Evolutionary conservation across 2,797 vertebrate species (phyloP), one percentile per base, ranked within the genome.

Genomic region (Periophthalmus magnuspinnatus): DNA sequence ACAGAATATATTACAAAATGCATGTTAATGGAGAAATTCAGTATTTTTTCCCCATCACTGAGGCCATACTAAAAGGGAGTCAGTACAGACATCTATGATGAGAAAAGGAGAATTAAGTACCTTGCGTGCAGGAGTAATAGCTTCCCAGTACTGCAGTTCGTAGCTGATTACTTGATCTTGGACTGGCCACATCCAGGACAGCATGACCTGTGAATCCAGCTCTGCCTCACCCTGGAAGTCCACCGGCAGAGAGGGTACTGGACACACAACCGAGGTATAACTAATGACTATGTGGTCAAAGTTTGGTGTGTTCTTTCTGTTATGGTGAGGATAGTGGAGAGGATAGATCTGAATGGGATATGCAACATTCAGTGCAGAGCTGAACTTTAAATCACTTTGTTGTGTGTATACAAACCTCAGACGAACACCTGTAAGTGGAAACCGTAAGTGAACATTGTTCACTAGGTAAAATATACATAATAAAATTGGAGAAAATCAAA

Each of bases 141-240:
- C 92, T 75, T 96, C 96, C 97, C 97, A 98, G 90, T 96, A 98
- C 0, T 93, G 90, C 70, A 99, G 92, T 72, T 98, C 96, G 0
- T 96, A 97, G 75, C 94, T 93, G 75, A 90, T 76, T 58, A 99
- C 93, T 57, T 93, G 93, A 5, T 99, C 97, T 87, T 97, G 95
- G 9, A 95, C 94, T 0, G 96, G 96, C 5, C 95, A 95, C 66
- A 95, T 92, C 97, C 97, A 99, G 0, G 95, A 95, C 69, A 99
- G 85, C 91, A 96, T 94, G 85, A 99, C 94, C 47, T 94, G 94
- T 0, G 95, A 95, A 81, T 99, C 97, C 0, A 98, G 93, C 83
- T 98, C 97, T 0, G 95, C 96, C 85, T 98, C 96, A 0, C 96
- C 97, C 81, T 97, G 95, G 65, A 99, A 96, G 72, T 93, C 93